Conservation (phyloP, 2,888 invertebrate species). For the Eucera pruinosa region DNA sequence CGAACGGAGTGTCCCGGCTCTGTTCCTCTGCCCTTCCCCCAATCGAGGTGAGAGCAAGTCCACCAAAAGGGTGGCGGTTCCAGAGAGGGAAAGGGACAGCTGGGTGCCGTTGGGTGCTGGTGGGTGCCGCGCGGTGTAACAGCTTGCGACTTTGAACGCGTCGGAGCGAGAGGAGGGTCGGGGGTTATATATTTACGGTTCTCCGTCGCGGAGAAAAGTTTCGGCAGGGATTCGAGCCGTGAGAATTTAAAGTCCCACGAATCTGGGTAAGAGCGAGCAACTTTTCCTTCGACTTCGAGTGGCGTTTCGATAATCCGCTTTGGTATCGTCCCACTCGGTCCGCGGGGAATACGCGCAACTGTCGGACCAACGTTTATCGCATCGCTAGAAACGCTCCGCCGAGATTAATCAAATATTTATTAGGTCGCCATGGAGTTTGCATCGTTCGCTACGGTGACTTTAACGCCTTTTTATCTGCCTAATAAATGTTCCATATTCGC, state of each 20-base stretch:
- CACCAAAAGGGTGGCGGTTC: background rate
- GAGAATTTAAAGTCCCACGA: slow-evolving; percentile 73
- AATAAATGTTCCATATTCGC: background rate
- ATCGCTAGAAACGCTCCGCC: background rate
- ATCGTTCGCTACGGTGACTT: background rate
- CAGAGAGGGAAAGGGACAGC: slow-evolving; percentile 47
- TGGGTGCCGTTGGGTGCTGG: slow-evolving; percentile 39
- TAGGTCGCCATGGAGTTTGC: background rate
- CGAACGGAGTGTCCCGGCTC: background rate
- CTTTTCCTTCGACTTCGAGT: slow-evolving; percentile 59
- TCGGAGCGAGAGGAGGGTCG: slow-evolving; percentile 16
- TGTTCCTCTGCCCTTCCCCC: background rate
- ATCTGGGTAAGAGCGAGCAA: slow-evolving; percentile 68
- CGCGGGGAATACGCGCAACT: slow-evolving; percentile 11
- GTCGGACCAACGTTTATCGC: slow-evolving; percentile 27
- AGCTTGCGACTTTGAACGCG: slow-evolving; percentile 74
- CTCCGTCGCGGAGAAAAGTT: slow-evolving; percentile 65
- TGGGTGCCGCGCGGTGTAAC: slow-evolving; percentile 66
- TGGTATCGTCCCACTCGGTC: slow-evolving; percentile 49
- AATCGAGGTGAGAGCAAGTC: slow-evolving; percentile 5
- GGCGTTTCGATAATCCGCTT: slow-evolving; percentile 70
- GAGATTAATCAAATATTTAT: slow-evolving; percentile 46
- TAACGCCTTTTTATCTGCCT: background rate
- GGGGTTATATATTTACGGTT: slow-evolving; percentile 67
- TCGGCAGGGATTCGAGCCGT: slow-evolving; percentile 66